Base-by-base conservation (phyloP, 2,797 vertebrate genomes). In the Mycteria americana region DNA sequence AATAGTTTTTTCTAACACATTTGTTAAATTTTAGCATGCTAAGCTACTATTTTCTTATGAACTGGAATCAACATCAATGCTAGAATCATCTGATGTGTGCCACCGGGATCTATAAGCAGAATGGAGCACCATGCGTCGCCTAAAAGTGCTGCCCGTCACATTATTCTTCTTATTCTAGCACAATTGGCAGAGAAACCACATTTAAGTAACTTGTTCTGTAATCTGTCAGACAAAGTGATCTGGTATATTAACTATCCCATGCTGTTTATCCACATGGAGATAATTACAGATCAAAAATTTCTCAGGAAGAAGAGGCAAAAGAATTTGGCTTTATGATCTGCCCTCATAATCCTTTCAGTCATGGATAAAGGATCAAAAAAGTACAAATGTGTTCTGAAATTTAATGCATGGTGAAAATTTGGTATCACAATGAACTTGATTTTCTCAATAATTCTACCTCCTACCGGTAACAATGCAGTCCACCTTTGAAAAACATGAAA, bases 101-200 rank as follows among this genome's bases (percentile, higher is more conserved):
- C 31, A 45, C 18, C 3, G 9, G 48, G 51, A 48, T 41, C 24
- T 56, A 13, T 53, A 72, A 57, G 39, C 12, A 70, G 41, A 91
- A 51, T 6, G 25, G 21, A 80, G 28, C 83, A 10, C 37, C 24
- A 17, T 31, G 5, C 2, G 89, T 62, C 53, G 43, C 24, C 24
- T 56, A 25, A n/a, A 41, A 64, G 31, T 41, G 11, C n/a, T 89
- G 31, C 30, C 43, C 4, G 1, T 27, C 35, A 50, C 0, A 0
- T 57, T 69, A 16, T 76, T 93, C 18, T 86, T 74, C 28, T 84
- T 70, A 53, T 19, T 63, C n/a, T 79, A 74, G 15, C 17, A 69
- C 16, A 56, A 33, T 0, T 68, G 45, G 6, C 45, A 72, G 21
- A 35, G 30, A 90, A 84, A 62, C 6, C 23, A 85, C 3, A 4